Evolutionary conservation across 2,888 invertebrate genomes (phyloP).

Genomic region (Athripsodes cinereus): DNA sequence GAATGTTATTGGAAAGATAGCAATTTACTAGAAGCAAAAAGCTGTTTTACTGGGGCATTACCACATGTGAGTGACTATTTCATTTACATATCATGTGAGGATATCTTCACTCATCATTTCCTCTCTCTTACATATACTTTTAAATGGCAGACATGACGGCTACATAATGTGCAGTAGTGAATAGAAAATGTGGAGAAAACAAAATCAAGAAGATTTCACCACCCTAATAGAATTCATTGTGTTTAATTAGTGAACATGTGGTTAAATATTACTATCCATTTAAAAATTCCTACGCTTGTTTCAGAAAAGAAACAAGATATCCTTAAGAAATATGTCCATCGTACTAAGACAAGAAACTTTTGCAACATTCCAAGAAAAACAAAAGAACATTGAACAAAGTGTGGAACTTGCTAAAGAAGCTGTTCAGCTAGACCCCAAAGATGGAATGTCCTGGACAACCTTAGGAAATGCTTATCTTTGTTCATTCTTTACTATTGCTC

Average conservation of each 20-base stretch:
- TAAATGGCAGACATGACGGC: too few relatives aligned
- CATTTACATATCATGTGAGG: too few relatives aligned
- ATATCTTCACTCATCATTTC: too few relatives aligned
- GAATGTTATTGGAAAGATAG: conserved; percentile 86
- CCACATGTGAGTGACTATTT: conserved; percentile 65
- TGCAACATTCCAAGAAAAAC: conserved; percentile 45
- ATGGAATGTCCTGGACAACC: conserved; percentile 79
- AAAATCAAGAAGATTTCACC: too few relatives aligned
- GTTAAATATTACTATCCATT: too few relatives aligned
- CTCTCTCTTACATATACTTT: too few relatives aligned
- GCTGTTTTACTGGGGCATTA: conserved; percentile 74
- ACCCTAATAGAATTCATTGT: too few relatives aligned
- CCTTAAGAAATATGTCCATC: conserved; percentile 76
- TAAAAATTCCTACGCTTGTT: too few relatives aligned
- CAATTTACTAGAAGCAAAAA: conserved; percentile 71
- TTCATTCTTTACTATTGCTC: conserved; percentile 68
- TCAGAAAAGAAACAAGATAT: conserved; percentile 66
- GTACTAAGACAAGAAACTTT: conserved; percentile 62
- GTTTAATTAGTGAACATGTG: too few relatives aligned
- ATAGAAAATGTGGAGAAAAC: too few relatives aligned
- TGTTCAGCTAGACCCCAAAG: conserved; percentile 66
- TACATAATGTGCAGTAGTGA: too few relatives aligned
- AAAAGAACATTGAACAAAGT: conserved; percentile 61
- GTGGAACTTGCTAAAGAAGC: conserved; percentile 77
- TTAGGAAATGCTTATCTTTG: conserved; percentile 81